phyloP scores from a whole-genome alignment of 2,797 vertebrate species.

The Acrossocheilus wenchowensis region DNA sequence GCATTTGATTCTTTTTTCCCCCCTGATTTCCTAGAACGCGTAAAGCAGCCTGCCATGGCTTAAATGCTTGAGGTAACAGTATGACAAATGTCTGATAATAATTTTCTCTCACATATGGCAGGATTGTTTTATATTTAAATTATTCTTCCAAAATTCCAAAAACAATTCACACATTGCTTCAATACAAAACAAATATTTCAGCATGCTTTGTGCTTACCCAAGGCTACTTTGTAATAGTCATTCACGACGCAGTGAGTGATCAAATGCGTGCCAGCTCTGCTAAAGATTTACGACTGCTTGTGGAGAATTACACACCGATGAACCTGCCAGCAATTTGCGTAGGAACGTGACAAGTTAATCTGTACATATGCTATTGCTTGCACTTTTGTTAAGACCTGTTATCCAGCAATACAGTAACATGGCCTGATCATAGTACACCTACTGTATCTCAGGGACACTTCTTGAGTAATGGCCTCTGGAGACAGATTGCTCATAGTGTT shows the following conservation, averaged over 20 bases:
- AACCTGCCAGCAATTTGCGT: constrained; percentile 31
- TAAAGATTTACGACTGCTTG: constrained; percentile 17
- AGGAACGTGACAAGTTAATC: neutral
- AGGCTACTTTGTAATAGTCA: constrained; percentile 23
- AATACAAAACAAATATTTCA: constrained; percentile 49
- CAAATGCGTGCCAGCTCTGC: constrained; percentile 48
- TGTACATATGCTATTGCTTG: neutral
- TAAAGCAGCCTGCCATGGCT: constrained; percentile 37
- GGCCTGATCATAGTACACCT: neutral
- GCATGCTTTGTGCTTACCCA: constrained; percentile 15
- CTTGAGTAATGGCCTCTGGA: constrained; percentile 35
- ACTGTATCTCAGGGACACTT: neutral
- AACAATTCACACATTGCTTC: constrained; percentile 39
- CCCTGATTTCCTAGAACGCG: constrained; percentile 28
- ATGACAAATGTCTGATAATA: constrained; percentile 34
- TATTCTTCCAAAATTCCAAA: constrained; percentile 37
- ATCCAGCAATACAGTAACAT: neutral
- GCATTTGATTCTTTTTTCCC: neutral
- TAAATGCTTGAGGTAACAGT: constrained; percentile 29
- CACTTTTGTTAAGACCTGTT: neutral
- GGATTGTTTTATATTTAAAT: constrained; percentile 11
- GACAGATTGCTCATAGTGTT: constrained; percentile 37
- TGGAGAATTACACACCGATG: constrained; percentile 8
- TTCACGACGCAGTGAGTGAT: constrained; percentile 33
- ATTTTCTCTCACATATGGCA: constrained; percentile 15